Conservation (phyloP, 2,113 vertebrate species). For the Otis tarda region DNA sequence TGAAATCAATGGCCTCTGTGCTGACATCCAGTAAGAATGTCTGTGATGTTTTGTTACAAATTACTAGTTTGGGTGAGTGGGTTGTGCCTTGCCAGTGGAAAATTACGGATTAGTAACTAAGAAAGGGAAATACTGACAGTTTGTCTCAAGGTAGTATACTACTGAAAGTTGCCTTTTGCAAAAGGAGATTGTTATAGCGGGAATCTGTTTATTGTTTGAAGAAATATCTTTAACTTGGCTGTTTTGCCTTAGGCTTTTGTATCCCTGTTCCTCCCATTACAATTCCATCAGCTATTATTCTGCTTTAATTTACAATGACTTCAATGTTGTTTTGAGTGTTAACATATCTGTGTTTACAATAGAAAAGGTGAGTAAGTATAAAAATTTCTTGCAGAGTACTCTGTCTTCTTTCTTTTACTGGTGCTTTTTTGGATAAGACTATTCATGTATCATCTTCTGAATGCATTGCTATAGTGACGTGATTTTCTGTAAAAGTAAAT, state of each 20-base stretch:
- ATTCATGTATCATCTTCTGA: neutral
- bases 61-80: constrained; percentile 8
- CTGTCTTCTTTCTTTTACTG: neutral
- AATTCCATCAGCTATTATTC: neutral
- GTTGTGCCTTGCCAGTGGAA: constrained; percentile 1
- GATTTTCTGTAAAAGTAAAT: neutral
- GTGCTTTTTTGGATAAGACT: neutral
- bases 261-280: neutral
- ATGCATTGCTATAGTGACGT: neutral
- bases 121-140: neutral
- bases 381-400: neutral
- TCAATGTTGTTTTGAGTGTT: neutral
- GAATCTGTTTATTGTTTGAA: neutral
- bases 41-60: constrained; percentile 18
- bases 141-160: neutral
- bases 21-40: neutral
- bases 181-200: neutral
- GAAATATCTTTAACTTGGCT: neutral
- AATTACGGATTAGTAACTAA: constrained; percentile 30
- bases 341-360: neutral
- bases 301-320: neutral
- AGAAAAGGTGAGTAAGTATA: neutral
- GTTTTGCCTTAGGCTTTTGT: neutral
- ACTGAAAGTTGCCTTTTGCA: neutral
- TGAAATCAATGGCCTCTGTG: neutral